Percentiles rank a stretch among this genome's conserved stretches.
These are phyloP conservation scores for Phymatocera aterrima DNA, from an alignment of 2,888 invertebrate species.

Conservation along the genomic window DNA sequence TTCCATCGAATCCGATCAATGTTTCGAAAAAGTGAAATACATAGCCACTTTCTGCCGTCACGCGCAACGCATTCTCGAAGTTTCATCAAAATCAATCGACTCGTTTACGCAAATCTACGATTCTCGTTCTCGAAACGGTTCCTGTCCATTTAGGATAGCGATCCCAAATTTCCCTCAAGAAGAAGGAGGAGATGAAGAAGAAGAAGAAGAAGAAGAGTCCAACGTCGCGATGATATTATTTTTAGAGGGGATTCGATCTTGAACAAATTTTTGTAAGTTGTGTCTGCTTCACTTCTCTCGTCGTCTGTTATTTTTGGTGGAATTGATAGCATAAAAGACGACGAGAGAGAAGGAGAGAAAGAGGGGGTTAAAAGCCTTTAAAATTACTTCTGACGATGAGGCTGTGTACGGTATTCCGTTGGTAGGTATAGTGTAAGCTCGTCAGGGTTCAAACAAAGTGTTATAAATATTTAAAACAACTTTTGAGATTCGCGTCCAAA, in stretches of 20 bases:
- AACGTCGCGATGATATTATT: neutral
- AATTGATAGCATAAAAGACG: neutral
- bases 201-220: neutral
- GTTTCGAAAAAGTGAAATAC: too few species aligned
- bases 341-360: neutral
- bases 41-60: too few species aligned
- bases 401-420: neutral
- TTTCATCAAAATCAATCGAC: too few species aligned
- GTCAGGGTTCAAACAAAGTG: conserved; percentile 16
- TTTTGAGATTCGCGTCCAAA: conserved; percentile 31
- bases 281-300: neutral
- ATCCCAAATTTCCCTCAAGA: too few species aligned
- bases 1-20: too few species aligned
- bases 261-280: neutral
- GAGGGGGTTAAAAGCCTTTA: neutral
- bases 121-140: too few species aligned
- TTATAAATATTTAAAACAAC: conserved; percentile 41
- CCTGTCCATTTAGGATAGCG: too few species aligned
- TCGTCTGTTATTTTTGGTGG: neutral
- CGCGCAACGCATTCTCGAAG: too few species aligned
- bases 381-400: conserved; percentile 1
- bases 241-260: neutral
- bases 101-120: too few species aligned
- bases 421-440: neutral
- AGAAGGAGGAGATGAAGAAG: too few species aligned